phyloP scores from a whole-genome alignment of 2,113 vertebrate species.

The Motacilla tschutschensis region DNA sequence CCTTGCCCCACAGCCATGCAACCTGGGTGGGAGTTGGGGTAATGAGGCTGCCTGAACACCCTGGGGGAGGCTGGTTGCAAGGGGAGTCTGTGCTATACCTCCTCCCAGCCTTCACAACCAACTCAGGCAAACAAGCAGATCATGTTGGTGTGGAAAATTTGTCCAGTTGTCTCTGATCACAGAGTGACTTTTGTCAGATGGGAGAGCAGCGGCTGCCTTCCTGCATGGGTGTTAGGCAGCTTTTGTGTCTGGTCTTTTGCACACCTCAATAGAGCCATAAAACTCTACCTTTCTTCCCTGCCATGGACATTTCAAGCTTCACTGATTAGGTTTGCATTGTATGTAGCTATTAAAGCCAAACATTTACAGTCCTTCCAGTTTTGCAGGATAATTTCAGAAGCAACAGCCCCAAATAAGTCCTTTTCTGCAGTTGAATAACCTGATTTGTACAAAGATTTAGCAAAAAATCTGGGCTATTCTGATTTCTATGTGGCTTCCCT shows the following conservation, averaged over 20 bases:
- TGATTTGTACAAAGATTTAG: conserved; percentile 47
- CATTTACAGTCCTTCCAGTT: conserved; percentile 54
- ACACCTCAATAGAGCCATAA: background rate
- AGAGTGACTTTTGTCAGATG: background rate
- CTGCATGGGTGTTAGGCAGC: fast-evolving
- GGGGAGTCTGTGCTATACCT: fast-evolving
- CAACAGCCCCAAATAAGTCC: background rate
- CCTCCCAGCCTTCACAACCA: background rate
- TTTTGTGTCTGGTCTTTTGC: background rate
- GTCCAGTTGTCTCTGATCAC: background rate
- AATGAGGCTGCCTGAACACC: background rate
- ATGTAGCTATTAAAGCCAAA: conserved; percentile 42
- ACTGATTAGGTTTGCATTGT: conserved; percentile 55
- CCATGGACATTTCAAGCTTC: conserved; percentile 44
- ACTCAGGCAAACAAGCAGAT: background rate
- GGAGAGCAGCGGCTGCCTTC: background rate
- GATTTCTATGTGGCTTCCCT: background rate
- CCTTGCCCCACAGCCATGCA: background rate
- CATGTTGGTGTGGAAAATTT: fast-evolving
- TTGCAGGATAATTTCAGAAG: conserved; percentile 57
- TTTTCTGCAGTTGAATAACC: conserved; percentile 41
- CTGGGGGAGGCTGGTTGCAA: background rate
- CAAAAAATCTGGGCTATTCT: conserved; percentile 31
- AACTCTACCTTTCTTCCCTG: conserved; percentile 30
- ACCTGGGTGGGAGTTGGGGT: background rate